Evolutionary conservation across 1,140 invertebrate genomes (phyloP).

Genomic region (Hypothenemus hampei): DNA sequence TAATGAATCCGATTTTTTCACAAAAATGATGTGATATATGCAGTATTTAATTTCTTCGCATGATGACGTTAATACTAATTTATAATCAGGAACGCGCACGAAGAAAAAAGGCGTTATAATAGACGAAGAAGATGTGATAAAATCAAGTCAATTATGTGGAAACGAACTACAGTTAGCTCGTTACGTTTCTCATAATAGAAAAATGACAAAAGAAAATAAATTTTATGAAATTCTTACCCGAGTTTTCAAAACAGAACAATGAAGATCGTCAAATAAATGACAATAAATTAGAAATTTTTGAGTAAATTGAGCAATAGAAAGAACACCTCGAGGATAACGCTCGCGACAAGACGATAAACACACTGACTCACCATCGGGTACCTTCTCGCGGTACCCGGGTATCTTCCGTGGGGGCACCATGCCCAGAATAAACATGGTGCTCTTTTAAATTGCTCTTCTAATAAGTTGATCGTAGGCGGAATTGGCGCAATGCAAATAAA

Average conservation of each 20-base stretch:
- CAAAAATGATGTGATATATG: too few species aligned
- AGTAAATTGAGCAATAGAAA: background rate
- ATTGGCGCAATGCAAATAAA: slow-evolving; percentile 1
- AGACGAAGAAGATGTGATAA: slow-evolving; percentile 9
- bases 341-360: slow-evolving; percentile 34
- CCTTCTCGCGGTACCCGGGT: background rate
- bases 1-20: too few species aligned
- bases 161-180: slow-evolving; percentile 9
- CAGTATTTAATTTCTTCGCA: background rate
- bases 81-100: too few species aligned
- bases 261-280: background rate
- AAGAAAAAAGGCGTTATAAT: background rate
- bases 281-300: background rate
- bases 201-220: background rate
- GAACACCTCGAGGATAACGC: slow-evolving; percentile 15
- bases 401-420: slow-evolving; percentile 14
- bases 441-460: slow-evolving; percentile 7
- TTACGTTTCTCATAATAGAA: slow-evolving; percentile 1
- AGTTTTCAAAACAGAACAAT: background rate
- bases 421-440: slow-evolving; percentile 7
- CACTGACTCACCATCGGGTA: slow-evolving; percentile 31
- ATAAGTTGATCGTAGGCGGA: slow-evolving; percentile 6
- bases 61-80: slow-evolving; percentile 8
- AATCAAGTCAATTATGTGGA: slow-evolving; percentile 10
- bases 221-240: background rate